phyloP scores from a whole-genome alignment of 1,140 invertebrate species.

The Drosophila parabipectinata region DNA sequence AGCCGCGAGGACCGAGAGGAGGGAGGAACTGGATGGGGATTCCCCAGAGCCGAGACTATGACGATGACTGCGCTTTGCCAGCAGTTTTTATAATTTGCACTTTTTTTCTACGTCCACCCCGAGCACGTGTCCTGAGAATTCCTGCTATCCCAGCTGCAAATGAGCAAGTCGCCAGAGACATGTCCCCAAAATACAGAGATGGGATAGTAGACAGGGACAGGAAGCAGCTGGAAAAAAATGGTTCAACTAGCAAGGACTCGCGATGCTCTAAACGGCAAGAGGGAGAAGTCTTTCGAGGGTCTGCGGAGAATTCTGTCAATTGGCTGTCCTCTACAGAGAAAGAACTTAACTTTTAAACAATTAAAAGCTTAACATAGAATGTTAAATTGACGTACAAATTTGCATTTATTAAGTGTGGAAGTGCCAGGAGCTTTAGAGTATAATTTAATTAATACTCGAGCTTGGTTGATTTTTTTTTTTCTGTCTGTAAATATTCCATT shows the following conservation, averaged over 20 bases:
- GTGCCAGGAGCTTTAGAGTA: no score
- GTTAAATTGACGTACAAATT: neutral
- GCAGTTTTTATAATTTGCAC: constrained; percentile 80
- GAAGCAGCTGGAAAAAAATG: constrained; percentile 52
- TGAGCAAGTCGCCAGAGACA: constrained; percentile 65
- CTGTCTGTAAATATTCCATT: neutral
- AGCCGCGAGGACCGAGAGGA: constrained; percentile 42
- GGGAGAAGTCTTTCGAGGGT: no score
- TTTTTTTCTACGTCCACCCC: constrained; percentile 34
- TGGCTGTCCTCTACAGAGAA: constrained; percentile 38
- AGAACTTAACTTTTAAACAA: neutral
- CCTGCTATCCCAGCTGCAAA: constrained; percentile 64
- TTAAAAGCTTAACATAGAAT: neutral
- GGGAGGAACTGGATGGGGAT: constrained; percentile 4
- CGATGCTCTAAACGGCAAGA: no score
- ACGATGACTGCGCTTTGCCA: constrained; percentile 75
- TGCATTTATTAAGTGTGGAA: no score
- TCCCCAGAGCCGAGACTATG: constrained; percentile 59
- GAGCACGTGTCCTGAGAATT: constrained; percentile 49
- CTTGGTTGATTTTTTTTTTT: neutral
- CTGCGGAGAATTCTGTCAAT: constrained; percentile 70
- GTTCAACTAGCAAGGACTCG: constrained; percentile 56
- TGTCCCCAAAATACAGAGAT: constrained; percentile 35
- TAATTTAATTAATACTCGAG: no score
- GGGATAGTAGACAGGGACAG: constrained; percentile 1